phyloP scores from a whole-genome alignment of 2,797 vertebrate species.

The Amphiprion clarkii region DNA sequence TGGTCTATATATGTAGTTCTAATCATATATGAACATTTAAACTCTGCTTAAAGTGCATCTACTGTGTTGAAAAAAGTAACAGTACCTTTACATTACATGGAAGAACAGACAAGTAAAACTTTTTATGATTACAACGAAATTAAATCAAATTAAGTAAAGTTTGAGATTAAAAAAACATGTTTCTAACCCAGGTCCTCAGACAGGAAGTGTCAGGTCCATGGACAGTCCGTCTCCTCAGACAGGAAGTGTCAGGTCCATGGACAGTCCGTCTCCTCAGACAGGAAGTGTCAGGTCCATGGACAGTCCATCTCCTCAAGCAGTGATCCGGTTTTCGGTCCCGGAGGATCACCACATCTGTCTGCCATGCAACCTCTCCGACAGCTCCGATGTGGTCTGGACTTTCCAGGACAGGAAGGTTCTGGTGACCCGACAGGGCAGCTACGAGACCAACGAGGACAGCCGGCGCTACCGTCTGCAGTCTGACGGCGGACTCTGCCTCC shows the following conservation, averaged over 20 bases:
- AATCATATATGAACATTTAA: too few relatives aligned
- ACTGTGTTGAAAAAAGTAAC: too few relatives aligned
- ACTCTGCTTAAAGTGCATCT: too few relatives aligned
- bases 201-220: not conserved
- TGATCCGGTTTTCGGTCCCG: slow-evolving; percentile 53
- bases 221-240: not conserved
- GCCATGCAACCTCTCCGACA: slow-evolving; percentile 10
- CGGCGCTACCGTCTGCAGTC: slow-evolving; percentile 25
- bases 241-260: not conserved
- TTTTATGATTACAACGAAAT: too few relatives aligned
- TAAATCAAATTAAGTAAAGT: too few relatives aligned
- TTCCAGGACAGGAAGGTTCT: slow-evolving; percentile 36
- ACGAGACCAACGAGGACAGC: slow-evolving; percentile 37
- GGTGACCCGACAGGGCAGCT: slow-evolving; percentile 27
- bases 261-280: not conserved
- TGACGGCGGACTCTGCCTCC: slow-evolving; percentile 53
- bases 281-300: not conserved
- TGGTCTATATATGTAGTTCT: too few relatives aligned
- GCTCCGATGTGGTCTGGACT: slow-evolving; percentile 61
- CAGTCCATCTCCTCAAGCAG: not conserved
- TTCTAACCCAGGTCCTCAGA: not conserved
- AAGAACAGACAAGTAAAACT: too few relatives aligned
- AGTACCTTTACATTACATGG: too few relatives aligned
- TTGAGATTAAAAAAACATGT: not conserved
- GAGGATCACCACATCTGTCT: slow-evolving; percentile 67